phyloP scores from a whole-genome alignment of 2,888 invertebrate species.

The Drosophila ustulata region DNA sequence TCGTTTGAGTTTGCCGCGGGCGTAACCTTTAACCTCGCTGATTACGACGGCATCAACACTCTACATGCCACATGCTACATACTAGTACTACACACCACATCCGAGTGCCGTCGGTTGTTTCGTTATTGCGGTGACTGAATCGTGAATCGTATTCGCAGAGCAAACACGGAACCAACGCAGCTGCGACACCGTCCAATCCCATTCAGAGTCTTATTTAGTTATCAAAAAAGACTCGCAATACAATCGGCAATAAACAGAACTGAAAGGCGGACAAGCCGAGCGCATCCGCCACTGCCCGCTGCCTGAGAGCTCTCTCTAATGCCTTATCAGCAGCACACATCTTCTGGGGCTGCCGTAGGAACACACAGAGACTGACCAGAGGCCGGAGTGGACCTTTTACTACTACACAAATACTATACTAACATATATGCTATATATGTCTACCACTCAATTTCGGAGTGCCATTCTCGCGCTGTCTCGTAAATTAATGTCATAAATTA shows the following conservation, averaged over 20 bases:
- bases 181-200: conserved; percentile 42
- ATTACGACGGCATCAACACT: conserved; percentile 36
- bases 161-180: conserved; percentile 21
- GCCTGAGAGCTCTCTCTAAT: conserved; percentile 41
- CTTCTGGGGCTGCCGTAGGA: conserved; percentile 54
- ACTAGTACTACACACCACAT: neutral
- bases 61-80: neutral
- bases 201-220: conserved; percentile 54
- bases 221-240: conserved; percentile 36
- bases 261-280: conserved; percentile 16
- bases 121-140: neutral
- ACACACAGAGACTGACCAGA: conserved; percentile 46
- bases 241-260: conserved; percentile 39
- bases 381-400: conserved; percentile 24
- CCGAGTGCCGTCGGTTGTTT: conserved; percentile 35
- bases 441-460: conserved; percentile 58
- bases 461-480: conserved; percentile 72
- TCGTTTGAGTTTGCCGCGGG: conserved; percentile 58
- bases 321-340: conserved; percentile 70
- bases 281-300: conserved; percentile 46
- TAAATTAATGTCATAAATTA: conserved; percentile 83
- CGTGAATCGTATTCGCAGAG: conserved; percentile 10
- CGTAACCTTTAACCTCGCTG: conserved; percentile 60
- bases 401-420: conserved; percentile 50
- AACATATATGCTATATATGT: neutral